Evolutionary conservation across 30 jellyfish, hydroid and myxozoan genomes (phyloP).

Genomic region (Hydra vulgaris): DNA sequence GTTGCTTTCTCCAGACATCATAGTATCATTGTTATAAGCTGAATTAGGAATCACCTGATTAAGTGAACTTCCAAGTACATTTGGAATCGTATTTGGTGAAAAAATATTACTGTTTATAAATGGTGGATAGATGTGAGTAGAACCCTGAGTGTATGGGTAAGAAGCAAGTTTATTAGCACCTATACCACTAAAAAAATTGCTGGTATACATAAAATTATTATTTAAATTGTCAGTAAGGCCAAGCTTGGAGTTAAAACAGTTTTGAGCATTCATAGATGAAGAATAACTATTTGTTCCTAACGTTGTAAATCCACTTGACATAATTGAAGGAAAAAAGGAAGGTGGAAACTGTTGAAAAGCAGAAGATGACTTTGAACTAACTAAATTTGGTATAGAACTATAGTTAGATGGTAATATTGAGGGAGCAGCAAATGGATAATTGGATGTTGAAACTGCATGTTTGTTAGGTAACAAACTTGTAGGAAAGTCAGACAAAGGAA

Average conservation of each 20-base stretch:
- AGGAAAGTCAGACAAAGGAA: conserved; percentile 1
- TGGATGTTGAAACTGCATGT: conserved; percentile 10
- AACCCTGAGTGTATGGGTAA: conserved; percentile 29
- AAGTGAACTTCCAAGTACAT: conserved; percentile 13
- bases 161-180: conserved; percentile 14
- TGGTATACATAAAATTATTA: conserved; percentile 18
- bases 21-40: background rate
- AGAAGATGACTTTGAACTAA: conserved; percentile 22
- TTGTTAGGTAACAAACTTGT: background rate
- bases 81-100: background rate
- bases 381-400: conserved; percentile 5
- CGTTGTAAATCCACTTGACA: conserved; percentile 8
- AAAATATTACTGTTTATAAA: conserved; percentile 31
- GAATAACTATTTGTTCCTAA: conserved; percentile 21
- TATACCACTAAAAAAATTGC: conserved; percentile 6
- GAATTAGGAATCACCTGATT: background rate
- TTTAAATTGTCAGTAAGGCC: conserved; percentile 9
- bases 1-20: background rate
- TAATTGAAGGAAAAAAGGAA: background rate
- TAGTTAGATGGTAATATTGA: background rate
- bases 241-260: conserved; percentile 15
- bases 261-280: conserved; percentile 21
- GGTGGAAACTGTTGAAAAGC: conserved; percentile 24
- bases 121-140: conserved; percentile 88
- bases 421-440: conserved; percentile 5